These are phyloP conservation scores for Austrolebias charrua DNA, from an alignment of 2,797 vertebrate species.

Conservation along the genomic window DNA sequence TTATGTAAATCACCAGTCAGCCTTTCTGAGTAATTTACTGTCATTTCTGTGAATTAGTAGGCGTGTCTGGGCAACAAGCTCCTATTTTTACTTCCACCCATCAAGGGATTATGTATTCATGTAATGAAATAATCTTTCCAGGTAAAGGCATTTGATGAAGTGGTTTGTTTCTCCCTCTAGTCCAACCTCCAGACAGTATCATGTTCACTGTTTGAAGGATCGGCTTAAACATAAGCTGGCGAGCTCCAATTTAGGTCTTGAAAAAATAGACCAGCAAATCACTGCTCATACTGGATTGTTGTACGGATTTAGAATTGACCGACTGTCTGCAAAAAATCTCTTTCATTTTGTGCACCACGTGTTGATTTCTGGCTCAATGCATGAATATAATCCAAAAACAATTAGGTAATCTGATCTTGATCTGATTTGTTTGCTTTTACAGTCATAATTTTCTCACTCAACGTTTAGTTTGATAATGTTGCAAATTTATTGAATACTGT, in stretches of 20 bases:
- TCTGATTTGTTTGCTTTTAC: not conserved
- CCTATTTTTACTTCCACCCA: too few species aligned
- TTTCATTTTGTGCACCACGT: too few species aligned
- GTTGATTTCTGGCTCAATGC: too few species aligned
- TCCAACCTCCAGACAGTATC: slow-evolving; percentile 51
- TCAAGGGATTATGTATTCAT: slow-evolving; percentile 18
- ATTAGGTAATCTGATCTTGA: too few species aligned
- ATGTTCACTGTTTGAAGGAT: slow-evolving; percentile 57
- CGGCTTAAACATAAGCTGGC: slow-evolving; percentile 61
- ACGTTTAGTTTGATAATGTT: not conserved
- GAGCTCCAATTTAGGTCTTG: slow-evolving; percentile 63
- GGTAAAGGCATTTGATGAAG: slow-evolving; percentile 13
- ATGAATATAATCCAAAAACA: too few species aligned
- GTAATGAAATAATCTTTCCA: slow-evolving; percentile 33
- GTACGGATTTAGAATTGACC: slow-evolving; percentile 26
- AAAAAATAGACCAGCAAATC: slow-evolving; percentile 54
- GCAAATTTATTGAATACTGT: not conserved
- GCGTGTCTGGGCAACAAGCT: too few species aligned
- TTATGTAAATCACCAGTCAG: too few species aligned
- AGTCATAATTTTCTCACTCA: not conserved
- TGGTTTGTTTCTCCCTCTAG: slow-evolving; percentile 7
- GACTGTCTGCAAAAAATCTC: not conserved
- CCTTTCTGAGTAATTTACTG: too few species aligned
- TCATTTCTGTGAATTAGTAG: not conserved
- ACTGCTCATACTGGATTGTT: slow-evolving; percentile 28